These are phyloP conservation scores for Patella vulgata DNA, from an alignment of 1,140 invertebrate genomes.

Conservation along the genomic window DNA sequence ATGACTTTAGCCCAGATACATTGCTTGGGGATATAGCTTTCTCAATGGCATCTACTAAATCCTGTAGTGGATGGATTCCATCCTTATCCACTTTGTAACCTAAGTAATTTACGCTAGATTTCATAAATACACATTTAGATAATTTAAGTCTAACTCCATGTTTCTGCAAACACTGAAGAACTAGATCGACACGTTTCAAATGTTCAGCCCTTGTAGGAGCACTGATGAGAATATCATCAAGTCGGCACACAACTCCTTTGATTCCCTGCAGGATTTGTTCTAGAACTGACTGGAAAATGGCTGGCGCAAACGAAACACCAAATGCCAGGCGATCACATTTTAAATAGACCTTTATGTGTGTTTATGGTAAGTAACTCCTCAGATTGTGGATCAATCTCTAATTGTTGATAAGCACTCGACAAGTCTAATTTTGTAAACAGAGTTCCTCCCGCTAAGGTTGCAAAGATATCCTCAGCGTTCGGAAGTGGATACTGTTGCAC, in stretches of 20 bases:
- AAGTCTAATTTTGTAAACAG: slow-evolving; percentile 51
- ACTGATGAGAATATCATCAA: slow-evolving; percentile 26
- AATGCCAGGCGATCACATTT: slow-evolving; percentile 34
- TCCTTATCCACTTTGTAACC: slow-evolving; percentile 1
- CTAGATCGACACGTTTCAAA: not conserved
- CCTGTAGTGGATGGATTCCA: not conserved
- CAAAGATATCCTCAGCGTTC: slow-evolving; percentile 45
- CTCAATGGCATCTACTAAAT: not conserved
- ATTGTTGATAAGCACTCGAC: slow-evolving; percentile 41
- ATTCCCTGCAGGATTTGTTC: slow-evolving; percentile 11
- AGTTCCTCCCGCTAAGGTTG: slow-evolving; percentile 40
- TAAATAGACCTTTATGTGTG: slow-evolving; percentile 66
- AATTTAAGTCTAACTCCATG: slow-evolving; percentile 8
- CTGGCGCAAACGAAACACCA: slow-evolving; percentile 9
- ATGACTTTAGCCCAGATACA: slow-evolving; percentile 18
- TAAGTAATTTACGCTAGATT: slow-evolving; percentile 8
- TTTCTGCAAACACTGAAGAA: not conserved
- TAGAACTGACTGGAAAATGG: slow-evolving; percentile 16
- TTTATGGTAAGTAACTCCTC: slow-evolving; percentile 37
- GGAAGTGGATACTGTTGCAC: slow-evolving; percentile 47
- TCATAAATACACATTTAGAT: slow-evolving; percentile 17
- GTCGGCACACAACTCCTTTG: slow-evolving; percentile 5
- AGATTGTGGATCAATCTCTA: slow-evolving; percentile 15
- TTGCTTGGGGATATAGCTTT: slow-evolving; percentile 8
- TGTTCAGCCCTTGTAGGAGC: slow-evolving; percentile 8